These are phyloP conservation scores for Craseonycteris thonglongyai DNA, from an alignment of 2,113 vertebrate genomes.

Conservation along the genomic window DNA sequence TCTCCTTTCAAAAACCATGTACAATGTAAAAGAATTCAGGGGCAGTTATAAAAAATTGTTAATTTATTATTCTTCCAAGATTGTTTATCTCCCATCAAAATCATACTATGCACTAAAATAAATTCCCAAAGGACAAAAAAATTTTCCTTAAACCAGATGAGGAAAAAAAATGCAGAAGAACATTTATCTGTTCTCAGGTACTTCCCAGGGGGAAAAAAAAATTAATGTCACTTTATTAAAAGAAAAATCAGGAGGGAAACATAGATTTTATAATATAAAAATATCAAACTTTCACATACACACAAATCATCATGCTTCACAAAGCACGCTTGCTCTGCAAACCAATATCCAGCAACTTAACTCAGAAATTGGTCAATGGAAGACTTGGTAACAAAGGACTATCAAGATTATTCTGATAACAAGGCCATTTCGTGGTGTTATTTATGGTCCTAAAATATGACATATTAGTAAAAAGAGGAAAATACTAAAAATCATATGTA, in stretches of 20 bases:
- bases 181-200: not conserved
- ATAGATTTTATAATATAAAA: conserved; percentile 20
- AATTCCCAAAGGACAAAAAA: conserved; percentile 16
- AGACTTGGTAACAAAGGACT: not conserved
- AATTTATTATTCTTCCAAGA: not conserved
- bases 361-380: not conserved
- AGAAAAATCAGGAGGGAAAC: not conserved
- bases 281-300: not conserved
- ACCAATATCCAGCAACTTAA: not conserved
- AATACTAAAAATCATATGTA: not conserved
- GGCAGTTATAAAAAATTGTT: not conserved
- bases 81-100: not conserved
- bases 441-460: not conserved
- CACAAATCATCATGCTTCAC: not conserved
- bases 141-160: not conserved
- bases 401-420: not conserved
- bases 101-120: not conserved
- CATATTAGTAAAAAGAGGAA: not conserved
- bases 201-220: not conserved
- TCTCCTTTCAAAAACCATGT: not conserved
- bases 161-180: not conserved
- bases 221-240: not conserved
- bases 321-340: not conserved
- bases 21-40: not conserved
- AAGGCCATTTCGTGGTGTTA: not conserved